Conservation (phyloP, 1,140 invertebrate genomes). For the Drosophila santomea region DNA sequence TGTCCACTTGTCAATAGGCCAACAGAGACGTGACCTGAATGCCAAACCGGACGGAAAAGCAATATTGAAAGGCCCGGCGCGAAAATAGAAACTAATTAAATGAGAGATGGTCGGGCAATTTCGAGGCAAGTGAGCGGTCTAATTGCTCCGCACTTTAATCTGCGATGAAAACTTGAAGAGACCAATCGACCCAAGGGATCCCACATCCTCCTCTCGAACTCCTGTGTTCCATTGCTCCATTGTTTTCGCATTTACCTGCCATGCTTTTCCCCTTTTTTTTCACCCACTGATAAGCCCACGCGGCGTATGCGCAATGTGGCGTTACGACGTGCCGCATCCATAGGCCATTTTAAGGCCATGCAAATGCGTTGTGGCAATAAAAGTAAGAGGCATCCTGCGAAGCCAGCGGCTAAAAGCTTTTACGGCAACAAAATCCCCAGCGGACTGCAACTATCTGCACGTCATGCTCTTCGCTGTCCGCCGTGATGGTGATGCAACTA, state of each 20-base stretch:
- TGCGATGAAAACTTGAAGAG: constrained; percentile 3
- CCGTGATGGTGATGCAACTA: constrained; percentile 14
- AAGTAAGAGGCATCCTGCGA: constrained; percentile 33
- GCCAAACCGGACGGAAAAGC: constrained; percentile 17
- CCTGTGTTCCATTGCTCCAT: not conserved
- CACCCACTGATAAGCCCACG: constrained; percentile 39
- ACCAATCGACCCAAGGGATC: constrained; percentile 48
- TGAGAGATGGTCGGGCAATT: constrained; percentile 43
- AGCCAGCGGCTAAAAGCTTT: constrained; percentile 55
- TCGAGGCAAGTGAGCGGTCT: constrained; percentile 30
- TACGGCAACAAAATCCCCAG: constrained; percentile 43
- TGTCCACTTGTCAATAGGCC: constrained; percentile 66
- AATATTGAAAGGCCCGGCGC: constrained; percentile 5
- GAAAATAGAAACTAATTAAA: constrained; percentile 68
- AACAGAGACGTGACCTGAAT: constrained; percentile 58
- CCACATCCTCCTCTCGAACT: not conserved
- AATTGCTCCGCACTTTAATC: not conserved
- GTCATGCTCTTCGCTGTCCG: not conserved
- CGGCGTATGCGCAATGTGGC: constrained; percentile 59
- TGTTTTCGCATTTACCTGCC: constrained; percentile 6
- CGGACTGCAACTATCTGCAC: constrained; percentile 17
- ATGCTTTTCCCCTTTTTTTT: not conserved
- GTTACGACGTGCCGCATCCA: constrained; percentile 29
- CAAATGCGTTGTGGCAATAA: constrained; percentile 39
- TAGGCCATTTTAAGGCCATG: constrained; percentile 39